Percentiles rank a stretch among this genome's conserved stretches.
Evolutionary conservation across 2,888 invertebrate species (phyloP).

Genomic region (Suillia variegata): DNA sequence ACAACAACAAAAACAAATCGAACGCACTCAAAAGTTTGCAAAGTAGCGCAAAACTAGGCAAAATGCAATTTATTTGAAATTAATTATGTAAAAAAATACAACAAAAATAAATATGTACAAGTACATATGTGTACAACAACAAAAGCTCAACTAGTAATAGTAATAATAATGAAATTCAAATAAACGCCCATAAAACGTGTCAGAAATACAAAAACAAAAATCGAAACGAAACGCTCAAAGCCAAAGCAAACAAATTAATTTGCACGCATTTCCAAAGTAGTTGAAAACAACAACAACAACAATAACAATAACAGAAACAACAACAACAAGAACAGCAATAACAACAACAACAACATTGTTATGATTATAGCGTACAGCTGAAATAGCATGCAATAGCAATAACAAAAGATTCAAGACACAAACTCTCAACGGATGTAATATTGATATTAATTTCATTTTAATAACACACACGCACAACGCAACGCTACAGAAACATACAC

Average conservation of each 20-base stretch:
- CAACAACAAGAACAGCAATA: not conserved
- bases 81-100: not conserved
- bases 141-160: not conserved
- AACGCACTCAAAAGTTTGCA: too few relatives aligned
- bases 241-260: constrained; percentile 19
- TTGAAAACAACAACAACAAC: not conserved
- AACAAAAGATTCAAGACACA: not conserved
- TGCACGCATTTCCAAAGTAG: constrained; percentile 11
- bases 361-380: too few relatives aligned
- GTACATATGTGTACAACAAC: too few relatives aligned
- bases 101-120: too few relatives aligned
- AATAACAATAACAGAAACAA: not conserved
- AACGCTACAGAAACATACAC: not conserved
- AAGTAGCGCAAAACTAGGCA: not conserved
- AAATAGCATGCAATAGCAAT: not conserved
- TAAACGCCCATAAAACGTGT: constrained; percentile 21
- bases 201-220: not conserved
- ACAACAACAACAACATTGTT: not conserved
- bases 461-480: constrained; percentile 15
- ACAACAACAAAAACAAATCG: too few relatives aligned
- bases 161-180: constrained; percentile 21
- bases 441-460: constrained; percentile 31
- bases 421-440: constrained; percentile 23
- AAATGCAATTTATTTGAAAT: not conserved
- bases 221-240: not conserved